Percentiles rank a stretch among this genome's conserved stretches.
These are phyloP conservation scores for Minunthozetes semirufus DNA, from an alignment of 2,888 invertebrate genomes.

Conservation along the genomic window DNA sequence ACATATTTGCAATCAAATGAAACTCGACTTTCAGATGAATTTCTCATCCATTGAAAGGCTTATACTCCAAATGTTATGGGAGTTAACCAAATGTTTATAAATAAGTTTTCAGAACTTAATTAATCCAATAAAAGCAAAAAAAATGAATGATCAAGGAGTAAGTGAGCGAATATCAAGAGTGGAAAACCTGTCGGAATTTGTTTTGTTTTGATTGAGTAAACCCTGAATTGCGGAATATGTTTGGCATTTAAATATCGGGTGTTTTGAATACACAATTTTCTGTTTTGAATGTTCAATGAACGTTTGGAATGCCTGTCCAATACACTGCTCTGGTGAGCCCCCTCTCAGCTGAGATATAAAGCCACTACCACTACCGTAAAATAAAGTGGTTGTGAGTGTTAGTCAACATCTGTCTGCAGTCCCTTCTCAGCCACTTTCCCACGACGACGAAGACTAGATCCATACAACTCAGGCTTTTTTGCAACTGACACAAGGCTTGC, in stretches of 20 bases:
- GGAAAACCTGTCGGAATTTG: too few species aligned
- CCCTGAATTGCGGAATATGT: not conserved
- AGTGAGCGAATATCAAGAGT: too few species aligned
- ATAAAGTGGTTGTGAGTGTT: not conserved
- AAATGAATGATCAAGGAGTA: too few species aligned
- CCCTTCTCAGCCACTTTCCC: conserved; percentile 24
- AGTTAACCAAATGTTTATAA: too few species aligned
- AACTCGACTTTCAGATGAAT: too few species aligned
- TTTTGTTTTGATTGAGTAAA: not conserved
- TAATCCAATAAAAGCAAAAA: too few species aligned
- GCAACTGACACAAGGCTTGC: not conserved
- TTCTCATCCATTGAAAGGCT: too few species aligned
- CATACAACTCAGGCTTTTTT: not conserved
- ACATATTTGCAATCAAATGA: too few species aligned
- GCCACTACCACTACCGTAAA: not conserved
- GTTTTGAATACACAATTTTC: not conserved
- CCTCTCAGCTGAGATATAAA: conserved; percentile 14
- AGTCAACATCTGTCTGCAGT: conserved; percentile 22
- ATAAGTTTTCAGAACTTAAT: too few species aligned
- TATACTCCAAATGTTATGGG: too few species aligned
- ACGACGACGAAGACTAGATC: conserved; percentile 16
- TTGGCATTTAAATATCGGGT: not conserved
- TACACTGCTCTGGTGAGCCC: not conserved
- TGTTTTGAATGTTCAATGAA: not conserved
- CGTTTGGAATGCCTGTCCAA: not conserved